Percentiles rank a stretch among this genome's conserved stretches.
Evolutionary conservation across 1,140 invertebrate genomes (phyloP).

Genomic region (Drosophila paulistorum): DNA sequence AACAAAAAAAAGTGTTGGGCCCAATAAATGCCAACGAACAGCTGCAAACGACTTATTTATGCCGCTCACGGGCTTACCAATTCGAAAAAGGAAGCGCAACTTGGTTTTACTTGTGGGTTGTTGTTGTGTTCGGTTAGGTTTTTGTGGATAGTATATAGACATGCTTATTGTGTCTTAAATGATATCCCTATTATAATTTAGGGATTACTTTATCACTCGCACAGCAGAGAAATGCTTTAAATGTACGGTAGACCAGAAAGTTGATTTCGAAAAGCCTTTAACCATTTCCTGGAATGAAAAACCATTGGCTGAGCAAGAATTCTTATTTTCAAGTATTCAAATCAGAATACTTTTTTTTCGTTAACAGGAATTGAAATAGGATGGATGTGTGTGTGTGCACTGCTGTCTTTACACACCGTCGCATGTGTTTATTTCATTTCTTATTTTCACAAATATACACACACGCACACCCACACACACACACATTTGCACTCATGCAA

Average conservation of each 20-base stretch:
- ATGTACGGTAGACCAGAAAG: constrained; percentile 3
- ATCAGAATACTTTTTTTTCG: not conserved
- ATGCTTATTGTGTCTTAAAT: constrained; percentile 37
- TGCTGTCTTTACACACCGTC: constrained; percentile 33
- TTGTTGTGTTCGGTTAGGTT: not conserved
- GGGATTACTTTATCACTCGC: constrained; percentile 25
- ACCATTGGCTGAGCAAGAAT: not conserved
- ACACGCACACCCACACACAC: not conserved
- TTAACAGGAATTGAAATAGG: not conserved
- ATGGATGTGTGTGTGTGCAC: not conserved
- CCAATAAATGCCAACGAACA: constrained; percentile 64
- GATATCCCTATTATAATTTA: constrained; percentile 54
- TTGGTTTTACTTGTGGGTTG: not conserved
- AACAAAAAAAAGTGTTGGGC: constrained; percentile 34
- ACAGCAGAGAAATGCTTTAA: not conserved
- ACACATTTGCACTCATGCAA: too few relatives aligned
- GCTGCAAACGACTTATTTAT: constrained; percentile 78
- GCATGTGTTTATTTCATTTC: constrained; percentile 74
- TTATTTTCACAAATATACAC: constrained; percentile 47
- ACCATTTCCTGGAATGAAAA: constrained; percentile 14
- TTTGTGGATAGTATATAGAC: constrained; percentile 2
- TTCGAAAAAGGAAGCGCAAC: constrained; percentile 2
- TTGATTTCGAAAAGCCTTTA: constrained; percentile 9
- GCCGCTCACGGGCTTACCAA: constrained; percentile 33
- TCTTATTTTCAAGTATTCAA: constrained; percentile 26